Conservation (phyloP, 2,888 invertebrate genomes). For the Nomada ruficornis region DNA sequence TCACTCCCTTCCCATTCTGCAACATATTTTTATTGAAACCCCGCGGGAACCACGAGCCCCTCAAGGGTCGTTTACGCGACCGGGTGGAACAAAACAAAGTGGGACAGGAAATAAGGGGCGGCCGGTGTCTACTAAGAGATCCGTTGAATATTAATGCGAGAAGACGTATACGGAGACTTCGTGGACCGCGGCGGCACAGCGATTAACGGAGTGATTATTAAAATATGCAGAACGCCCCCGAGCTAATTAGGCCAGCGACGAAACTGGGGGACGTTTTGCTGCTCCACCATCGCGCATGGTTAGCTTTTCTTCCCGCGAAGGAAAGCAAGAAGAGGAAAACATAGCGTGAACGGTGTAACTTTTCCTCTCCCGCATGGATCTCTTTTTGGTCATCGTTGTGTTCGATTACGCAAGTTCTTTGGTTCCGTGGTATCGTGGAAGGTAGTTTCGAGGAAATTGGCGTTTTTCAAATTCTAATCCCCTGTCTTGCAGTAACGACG, state of each 20-base stretch:
- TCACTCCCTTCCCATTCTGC: not conserved
- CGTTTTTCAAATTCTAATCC: no score
- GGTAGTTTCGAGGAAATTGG: not conserved
- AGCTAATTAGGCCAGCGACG: conserved; percentile 63
- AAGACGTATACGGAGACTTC: conserved; percentile 52
- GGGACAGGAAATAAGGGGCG: conserved; percentile 52
- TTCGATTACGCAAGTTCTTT: not conserved
- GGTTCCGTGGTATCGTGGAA: not conserved
- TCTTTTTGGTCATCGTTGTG: not conserved
- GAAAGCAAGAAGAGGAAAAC: not conserved
- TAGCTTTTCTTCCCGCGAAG: conserved; percentile 11
- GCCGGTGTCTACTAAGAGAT: conserved; percentile 63
- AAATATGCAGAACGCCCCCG: conserved; percentile 66
- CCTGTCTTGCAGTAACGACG: no score
- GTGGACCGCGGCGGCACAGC: conserved; percentile 34
- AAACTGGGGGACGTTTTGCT: conserved; percentile 52
- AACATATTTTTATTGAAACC: conserved; percentile 31
- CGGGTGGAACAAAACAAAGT: conserved; percentile 33
- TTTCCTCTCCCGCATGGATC: conserved; percentile 33
- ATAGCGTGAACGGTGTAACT: conserved; percentile 22
- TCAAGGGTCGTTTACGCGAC: conserved; percentile 1
- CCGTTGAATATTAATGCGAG: conserved; percentile 71
- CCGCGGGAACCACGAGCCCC: not conserved
- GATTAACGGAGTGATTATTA: conserved; percentile 71
- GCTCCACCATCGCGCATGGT: conserved; percentile 1